Evolutionary conservation across 2,797 vertebrate genomes (phyloP).

Genomic region (Xiphophorus birchmanni): DNA sequence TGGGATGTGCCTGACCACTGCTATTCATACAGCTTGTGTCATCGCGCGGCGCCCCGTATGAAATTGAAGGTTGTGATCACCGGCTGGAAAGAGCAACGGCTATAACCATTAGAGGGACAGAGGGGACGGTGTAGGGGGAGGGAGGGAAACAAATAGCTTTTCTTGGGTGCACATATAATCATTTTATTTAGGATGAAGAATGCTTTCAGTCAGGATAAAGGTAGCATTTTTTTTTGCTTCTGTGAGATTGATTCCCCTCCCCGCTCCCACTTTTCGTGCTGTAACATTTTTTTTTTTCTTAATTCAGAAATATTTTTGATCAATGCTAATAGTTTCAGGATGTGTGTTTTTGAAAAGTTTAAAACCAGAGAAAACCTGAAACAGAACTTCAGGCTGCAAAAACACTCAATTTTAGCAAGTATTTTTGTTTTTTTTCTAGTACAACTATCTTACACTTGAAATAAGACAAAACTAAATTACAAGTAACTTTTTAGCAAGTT

Average conservation of each 20-base stretch:
- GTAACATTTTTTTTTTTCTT: not conserved
- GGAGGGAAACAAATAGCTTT: conserved; percentile 61
- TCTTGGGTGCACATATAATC: conserved; percentile 54
- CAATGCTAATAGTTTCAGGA: not conserved
- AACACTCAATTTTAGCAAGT: too few species aligned
- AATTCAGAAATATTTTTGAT: conserved; percentile 28
- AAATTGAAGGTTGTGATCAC: conserved; percentile 75
- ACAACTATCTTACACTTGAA: too few species aligned
- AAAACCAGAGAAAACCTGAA: not conserved
- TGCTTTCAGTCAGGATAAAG: conserved; percentile 39
- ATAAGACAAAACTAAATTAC: too few species aligned
- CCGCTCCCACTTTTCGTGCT: conserved; percentile 2
- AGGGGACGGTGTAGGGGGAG: too few species aligned
- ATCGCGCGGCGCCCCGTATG: conserved; percentile 61
- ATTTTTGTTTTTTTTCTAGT: too few species aligned
- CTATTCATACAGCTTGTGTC: conserved; percentile 60
- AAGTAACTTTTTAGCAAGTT: too few species aligned
- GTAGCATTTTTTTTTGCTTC: conserved; percentile 33
- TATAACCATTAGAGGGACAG: conserved; percentile 42
- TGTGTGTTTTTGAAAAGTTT: not conserved
- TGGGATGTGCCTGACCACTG: conserved; percentile 70
- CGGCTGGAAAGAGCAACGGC: conserved; percentile 57
- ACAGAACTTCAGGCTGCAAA: not conserved
- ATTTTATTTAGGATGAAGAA: conserved; percentile 45
- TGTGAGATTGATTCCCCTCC: conserved; percentile 32